Evolutionary conservation across 1,140 invertebrate species (phyloP), one percentile per base, ranked within the genome.

Genomic region (Drosophila tsacasi): DNA sequence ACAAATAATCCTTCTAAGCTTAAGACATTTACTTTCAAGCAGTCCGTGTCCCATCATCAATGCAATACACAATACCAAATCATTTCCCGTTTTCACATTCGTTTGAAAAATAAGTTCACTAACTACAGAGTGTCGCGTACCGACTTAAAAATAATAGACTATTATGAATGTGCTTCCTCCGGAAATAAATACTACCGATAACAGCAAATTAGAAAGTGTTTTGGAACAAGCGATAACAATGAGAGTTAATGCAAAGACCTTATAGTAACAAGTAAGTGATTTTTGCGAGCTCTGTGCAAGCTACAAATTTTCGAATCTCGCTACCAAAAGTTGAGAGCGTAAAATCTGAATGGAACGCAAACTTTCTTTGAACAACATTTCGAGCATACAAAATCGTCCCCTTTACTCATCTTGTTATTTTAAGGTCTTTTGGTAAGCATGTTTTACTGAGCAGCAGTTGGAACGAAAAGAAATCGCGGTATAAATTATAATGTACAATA

Each of bases 81-180:
- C 83, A 74, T 50, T 87, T 83, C 68, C 77, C 77, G 42, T 78
- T 54, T 66, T 63, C 74, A 71, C 75, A 78, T 42, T 58, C 60
- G 23, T 83, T 83, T 79, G 49, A 81, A 89, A 89, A 84, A 69
- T 81, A 89, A 84, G 84, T 89, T 87, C 52, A 60, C 84, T 89
- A 89, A 69, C 84, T 89, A 89, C 57, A 61, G 44, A 61, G 44
- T 67, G 55, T 52, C 42, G 40, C 27, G 47, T 40, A 55, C n/a
- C 50, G 49, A 55, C 67, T 86, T 86, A 86, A 25, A 62, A 44
- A 76, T 79, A 78, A 40, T 81, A 62, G 66, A 50, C 42, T 63
- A 35, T 32, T 63, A 47, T 42, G 32, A 57, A 19, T 66, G 63
- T 71, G 67, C 50, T 61, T 65, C 66, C 39, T 25, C 19, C 49